Evolutionary conservation across 2,888 invertebrate genomes (phyloP).

Genomic region (Heteropelma amictum): DNA sequence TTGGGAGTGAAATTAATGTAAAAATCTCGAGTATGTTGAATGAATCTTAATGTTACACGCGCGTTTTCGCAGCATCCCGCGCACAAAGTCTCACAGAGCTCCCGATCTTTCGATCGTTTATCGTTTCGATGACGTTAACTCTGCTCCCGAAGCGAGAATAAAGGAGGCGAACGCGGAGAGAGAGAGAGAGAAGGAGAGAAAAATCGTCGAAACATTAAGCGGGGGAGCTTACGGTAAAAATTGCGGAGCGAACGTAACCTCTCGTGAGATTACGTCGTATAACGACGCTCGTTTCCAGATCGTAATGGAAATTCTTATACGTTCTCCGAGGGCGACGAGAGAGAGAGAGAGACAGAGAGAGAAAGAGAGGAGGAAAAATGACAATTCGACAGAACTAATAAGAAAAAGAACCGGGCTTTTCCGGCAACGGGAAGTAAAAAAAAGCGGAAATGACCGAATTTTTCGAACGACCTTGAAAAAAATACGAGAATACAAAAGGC

Average conservation of each 20-base stretch:
- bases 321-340: constrained; percentile 24
- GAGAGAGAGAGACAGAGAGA: neutral
- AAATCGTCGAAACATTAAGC: neutral
- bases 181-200: constrained; percentile 1
- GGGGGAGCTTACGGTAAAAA: constrained; percentile 52
- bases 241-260: constrained; percentile 55
- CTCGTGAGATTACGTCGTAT: constrained; percentile 58
- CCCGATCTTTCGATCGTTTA: constrained; percentile 39
- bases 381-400: neutral
- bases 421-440: too few relatives aligned
- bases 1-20: too few relatives aligned
- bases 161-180: constrained; percentile 7
- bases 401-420: too few relatives aligned
- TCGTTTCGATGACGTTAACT: constrained; percentile 37
- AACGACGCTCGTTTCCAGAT: constrained; percentile 58
- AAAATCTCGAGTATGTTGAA: too few relatives aligned
- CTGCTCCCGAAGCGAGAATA: neutral
- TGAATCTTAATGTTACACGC: too few relatives aligned
- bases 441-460: too few relatives aligned
- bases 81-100: too few relatives aligned
- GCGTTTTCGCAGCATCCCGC: too few relatives aligned
- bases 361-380: neutral
- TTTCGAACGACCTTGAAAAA: too few relatives aligned
- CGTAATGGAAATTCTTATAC: constrained; percentile 57
- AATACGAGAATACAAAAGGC: too few relatives aligned